Base-by-base conservation (phyloP, 2,888 invertebrate species). In the Ochropleura plecta region DNA sequence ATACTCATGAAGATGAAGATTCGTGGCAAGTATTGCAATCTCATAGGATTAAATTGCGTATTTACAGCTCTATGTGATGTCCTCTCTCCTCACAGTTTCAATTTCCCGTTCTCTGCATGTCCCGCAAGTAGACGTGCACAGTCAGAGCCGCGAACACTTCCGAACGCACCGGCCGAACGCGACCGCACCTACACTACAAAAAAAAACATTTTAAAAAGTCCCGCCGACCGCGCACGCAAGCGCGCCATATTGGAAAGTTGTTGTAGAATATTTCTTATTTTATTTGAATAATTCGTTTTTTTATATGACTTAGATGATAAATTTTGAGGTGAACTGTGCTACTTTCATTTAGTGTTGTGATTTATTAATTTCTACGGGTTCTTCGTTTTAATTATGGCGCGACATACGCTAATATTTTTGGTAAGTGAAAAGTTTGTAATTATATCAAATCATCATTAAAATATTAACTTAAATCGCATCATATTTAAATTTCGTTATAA, bases 81-180 rank as follows among this genome's bases (percentile, higher is more conserved):
- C 91, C 93, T 92, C 89, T 93, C 91, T 89, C 92, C 89, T 81
- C 86, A 85, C 82, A 87, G 88, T 88, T 86, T 88, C 87, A 85
- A 88, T 88, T 85, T 92, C 91, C 92, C 92, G 93, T 92, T 93
- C 88, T 90, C 88, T 90, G 70, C 76, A 81, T 79, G 86, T 86
- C 89, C 91, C 89, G 91, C 92, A 89, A 89, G 82, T 84, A 78
- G 77, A 59, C 18, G 30, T 12, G 44, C 88, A 89, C 67, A 73
- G 64, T 64, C 83, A 65, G 55, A 79, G 85, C 77, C 82, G 88
- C 78, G 78, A 79, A 67, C 85, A 84, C 85, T 81, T 84, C 81
- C 81, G 83, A 86, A 85, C 90, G 90, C 89, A 84, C 79, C 70
- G 88, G 85, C 87, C 73, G 87, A 85, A 88, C 85, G 81, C 81